Conservation (phyloP, 1,140 invertebrate species). For the Bilobella aurantiaca region DNA sequence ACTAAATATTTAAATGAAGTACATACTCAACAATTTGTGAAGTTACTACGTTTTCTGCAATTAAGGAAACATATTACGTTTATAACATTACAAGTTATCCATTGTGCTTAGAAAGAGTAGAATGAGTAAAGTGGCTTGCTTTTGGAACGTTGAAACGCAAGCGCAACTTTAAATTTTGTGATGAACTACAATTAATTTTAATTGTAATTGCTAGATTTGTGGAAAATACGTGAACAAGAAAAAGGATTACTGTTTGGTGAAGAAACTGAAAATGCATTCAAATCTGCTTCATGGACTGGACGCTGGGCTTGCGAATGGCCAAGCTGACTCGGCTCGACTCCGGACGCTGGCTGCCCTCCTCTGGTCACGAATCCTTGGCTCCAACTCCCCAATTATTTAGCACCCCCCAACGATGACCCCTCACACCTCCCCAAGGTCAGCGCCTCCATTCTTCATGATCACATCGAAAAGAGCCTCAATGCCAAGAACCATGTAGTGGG, state of each 20-base stretch:
- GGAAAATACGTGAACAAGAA: slow-evolving; percentile 31
- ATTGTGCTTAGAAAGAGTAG: too few species aligned
- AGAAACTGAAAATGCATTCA: slow-evolving; percentile 27
- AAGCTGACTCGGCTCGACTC: slow-evolving; percentile 67
- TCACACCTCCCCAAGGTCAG: slow-evolving; percentile 8
- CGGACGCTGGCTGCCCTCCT: slow-evolving; percentile 40
- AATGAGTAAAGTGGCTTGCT: too few species aligned
- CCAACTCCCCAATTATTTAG: slow-evolving; percentile 31
- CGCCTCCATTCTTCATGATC: slow-evolving; percentile 1
- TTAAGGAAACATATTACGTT: too few species aligned
- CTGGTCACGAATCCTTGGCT: slow-evolving; percentile 30
- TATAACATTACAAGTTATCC: too few species aligned
- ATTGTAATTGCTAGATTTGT: slow-evolving; percentile 22
- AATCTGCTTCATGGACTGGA: slow-evolving; percentile 40
- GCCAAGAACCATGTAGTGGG: not conserved
- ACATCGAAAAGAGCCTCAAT: slow-evolving; percentile 11
- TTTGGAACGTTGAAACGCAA: too few species aligned
- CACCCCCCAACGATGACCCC: slow-evolving; percentile 19
- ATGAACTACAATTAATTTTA: not conserved
- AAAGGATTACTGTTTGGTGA: slow-evolving; percentile 32
- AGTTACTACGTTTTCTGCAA: too few species aligned
- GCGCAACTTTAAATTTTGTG: not conserved
- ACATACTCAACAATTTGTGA: too few species aligned
- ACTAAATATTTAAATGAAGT: too few species aligned
- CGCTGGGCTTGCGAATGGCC: slow-evolving; percentile 81